Evolutionary conservation across 2,888 invertebrate genomes (phyloP).

Genomic region (Euzetes globulus): DNA sequence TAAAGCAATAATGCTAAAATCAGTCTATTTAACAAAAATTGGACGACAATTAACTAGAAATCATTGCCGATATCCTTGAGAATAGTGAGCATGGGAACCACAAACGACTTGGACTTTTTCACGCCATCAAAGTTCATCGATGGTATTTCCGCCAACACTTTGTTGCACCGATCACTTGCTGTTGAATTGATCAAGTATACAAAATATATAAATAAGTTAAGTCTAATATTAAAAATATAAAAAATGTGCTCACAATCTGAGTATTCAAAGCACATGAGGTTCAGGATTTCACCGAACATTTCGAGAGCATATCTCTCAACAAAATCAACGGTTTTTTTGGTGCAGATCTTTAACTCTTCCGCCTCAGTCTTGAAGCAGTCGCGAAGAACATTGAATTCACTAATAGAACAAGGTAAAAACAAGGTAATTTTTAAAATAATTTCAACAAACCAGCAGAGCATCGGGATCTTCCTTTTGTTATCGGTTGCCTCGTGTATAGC

Average conservation of each 20-base stretch:
- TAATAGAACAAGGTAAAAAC: neutral
- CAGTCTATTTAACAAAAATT: too few relatives aligned
- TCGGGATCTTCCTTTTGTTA: conserved; percentile 5
- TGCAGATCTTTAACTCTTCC: conserved; percentile 13
- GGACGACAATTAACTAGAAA: too few relatives aligned
- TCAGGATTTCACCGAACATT: conserved; percentile 1
- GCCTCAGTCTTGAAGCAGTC: conserved; percentile 17
- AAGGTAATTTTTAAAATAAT: neutral
- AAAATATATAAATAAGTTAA: neutral
- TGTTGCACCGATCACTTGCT: conserved; percentile 17
- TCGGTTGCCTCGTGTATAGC: neutral
- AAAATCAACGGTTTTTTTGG: neutral
- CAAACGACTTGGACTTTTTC: neutral
- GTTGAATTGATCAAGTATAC: neutral
- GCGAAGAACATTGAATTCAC: conserved; percentile 10
- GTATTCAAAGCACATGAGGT: conserved; percentile 22
- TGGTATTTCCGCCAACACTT: neutral
- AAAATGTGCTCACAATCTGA: neutral
- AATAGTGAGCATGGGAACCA: neutral
- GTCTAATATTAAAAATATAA: neutral
- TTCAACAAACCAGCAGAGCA: neutral
- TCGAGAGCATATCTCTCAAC: neutral
- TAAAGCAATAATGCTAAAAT: too few relatives aligned
- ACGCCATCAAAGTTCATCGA: neutral
- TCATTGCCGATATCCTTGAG: neutral